Evolutionary conservation across 2,888 invertebrate species (phyloP).

Genomic region (Drosophila nigricruria): DNA sequence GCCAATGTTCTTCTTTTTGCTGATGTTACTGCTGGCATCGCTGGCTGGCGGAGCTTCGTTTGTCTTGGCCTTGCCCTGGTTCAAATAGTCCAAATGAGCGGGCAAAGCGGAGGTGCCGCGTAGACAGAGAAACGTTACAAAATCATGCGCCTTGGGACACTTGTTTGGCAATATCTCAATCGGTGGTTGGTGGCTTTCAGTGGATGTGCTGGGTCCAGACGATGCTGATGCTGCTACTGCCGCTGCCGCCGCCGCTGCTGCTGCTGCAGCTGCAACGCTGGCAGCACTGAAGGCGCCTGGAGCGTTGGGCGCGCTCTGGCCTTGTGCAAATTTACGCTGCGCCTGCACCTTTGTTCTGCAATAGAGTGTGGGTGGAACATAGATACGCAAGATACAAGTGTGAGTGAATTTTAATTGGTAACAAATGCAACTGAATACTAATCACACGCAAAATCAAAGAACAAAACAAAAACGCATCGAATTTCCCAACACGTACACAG

Average conservation of each 20-base stretch:
- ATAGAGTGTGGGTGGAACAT: conserved; percentile 1
- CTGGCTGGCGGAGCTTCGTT: conserved; percentile 52
- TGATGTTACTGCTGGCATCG: conserved; percentile 63
- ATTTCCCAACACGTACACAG: conserved; percentile 30
- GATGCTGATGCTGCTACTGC: conserved; percentile 35
- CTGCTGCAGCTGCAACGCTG: conserved; percentile 49
- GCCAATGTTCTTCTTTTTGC: conserved; percentile 45
- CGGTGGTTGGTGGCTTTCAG: conserved; percentile 88
- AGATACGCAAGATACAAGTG: conserved; percentile 18
- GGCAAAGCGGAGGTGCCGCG: conserved; percentile 91
- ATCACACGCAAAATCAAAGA: conserved; percentile 42
- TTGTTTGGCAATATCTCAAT: conserved; percentile 88
- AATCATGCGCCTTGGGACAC: conserved; percentile 93
- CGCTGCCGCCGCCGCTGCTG: too few relatives aligned
- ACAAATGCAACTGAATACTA: conserved; percentile 53
- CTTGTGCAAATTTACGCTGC: conserved; percentile 95
- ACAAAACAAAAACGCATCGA: conserved; percentile 42
- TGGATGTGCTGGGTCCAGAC: conserved; percentile 86
- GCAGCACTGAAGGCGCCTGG: conserved; percentile 81
- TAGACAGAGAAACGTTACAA: conserved; percentile 93
- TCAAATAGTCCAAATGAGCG: conserved; percentile 90
- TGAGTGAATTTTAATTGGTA: conserved; percentile 58
- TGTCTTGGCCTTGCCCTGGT: conserved; percentile 83
- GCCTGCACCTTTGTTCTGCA: conserved; percentile 92
- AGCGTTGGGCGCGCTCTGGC: conserved; percentile 89